Base-by-base conservation (phyloP, 1,140 invertebrate species). In the Leptinotarsa defecta region DNA sequence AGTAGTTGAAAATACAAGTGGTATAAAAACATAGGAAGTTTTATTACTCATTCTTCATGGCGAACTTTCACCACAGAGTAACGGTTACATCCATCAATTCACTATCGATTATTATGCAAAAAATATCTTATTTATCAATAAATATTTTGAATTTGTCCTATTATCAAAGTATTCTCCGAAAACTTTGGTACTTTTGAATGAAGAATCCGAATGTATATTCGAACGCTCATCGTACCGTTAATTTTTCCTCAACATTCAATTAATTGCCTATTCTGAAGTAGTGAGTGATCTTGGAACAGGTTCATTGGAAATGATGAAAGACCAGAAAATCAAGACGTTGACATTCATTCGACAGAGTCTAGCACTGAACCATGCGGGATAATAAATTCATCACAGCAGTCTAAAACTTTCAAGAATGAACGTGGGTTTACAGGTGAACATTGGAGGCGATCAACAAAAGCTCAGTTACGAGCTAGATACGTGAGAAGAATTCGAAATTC, bases 391-490 rank as follows among this genome's bases (percentile, higher is more conserved):
- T 17, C 52, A 2, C 52, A 57, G 52, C 52, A 57, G 52, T 57
- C 52, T 57, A 3, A 57, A 57, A 57, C 52, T 57, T 57, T n/a
- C 52, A n/a, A n/a, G 15, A 57, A n/a, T 57, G 52, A 57, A 57
- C 15, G 52, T 57, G 52, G 52, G 52, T 57, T n/a, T 57, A 57
- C 52, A 57, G 15, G 52, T 57, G 52, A 57, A 57, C 52, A 57
- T 57, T 57, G 52, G 4, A 57, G 52, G 52, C 52, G 11, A 57
- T 57, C 52, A 57, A 57, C 52, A 57, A 57, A 57, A 57, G 52
- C 52, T 57, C 52, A 57, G 52, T n/a, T 57, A 15, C 52, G n/a
- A 57, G 52, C n/a, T 13, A 6, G 52, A 57, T 57, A 17, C 52
- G 52, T 57, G 52, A 3, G 13, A 57, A 57, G 52, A 57, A 57